Base-by-base conservation (phyloP, 1,140 invertebrate genomes). In the Sitodiplosis mosellana region DNA sequence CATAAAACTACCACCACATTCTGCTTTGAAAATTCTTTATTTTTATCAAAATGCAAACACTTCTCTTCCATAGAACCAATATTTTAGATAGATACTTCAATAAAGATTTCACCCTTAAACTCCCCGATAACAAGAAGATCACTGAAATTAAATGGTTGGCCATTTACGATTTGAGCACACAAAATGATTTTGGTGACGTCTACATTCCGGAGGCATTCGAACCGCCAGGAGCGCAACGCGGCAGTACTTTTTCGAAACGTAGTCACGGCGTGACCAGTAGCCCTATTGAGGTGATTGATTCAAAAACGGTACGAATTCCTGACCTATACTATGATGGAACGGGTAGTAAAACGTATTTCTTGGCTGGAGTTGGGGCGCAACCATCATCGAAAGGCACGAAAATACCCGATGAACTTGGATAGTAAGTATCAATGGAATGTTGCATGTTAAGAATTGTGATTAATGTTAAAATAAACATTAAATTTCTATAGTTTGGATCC, bases 171-270 rank as follows among this genome's bases (percentile, higher is more conserved):
- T 68, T 94, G 10, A 74, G 74, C 37, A 80, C 74, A 56, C 83
- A 89, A 68, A 87, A 85, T 59, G 79, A 86, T 18, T 92, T 88
- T 64, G 89, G 83, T 1, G 89, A 93, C 65, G 78, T 93, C 22
- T 87, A 83, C 56, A 81, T 93, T 53, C 87, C 87, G 0, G 87
- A 93, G 54, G 87, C 87, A 47, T 91, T 93, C 60, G 83, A 89
- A 56, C 80, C 88, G n/a, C 89, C 89, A 0, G 66, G 74, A 14
- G 70, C 78, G 1, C 81, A 87, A 53, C 71, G 68, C 42, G 74
- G 87, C 3, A 76, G 77, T 0, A 78, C 82, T 48, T 63, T 94
- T 1, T 76, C 75, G 0, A 75, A 74, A 48, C 72, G 74, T 52
- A 76, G 72, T 1, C 76, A 85, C 58, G 73, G 72, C 27, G 76